Base-by-base conservation (phyloP, 1,140 invertebrate species). In the Calosoma granatense region DNA sequence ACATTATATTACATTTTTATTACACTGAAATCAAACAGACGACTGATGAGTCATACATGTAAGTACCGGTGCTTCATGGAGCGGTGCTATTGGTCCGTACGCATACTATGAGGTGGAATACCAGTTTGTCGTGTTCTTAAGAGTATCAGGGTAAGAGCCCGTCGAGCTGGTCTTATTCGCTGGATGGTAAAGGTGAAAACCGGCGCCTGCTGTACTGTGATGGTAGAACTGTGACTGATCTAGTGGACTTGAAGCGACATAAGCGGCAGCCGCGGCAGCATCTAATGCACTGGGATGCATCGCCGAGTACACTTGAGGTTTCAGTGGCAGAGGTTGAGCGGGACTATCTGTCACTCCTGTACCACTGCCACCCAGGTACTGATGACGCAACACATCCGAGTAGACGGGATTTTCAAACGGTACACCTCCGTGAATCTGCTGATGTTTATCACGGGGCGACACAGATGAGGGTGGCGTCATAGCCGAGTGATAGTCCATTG, bases 401-500 rank as follows among this genome's bases (percentile, higher is more conserved):
- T 70, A 79, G 63, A 70, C 76, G 64, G 56, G 73, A 67, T 58
- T 63, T 59, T 62, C 73, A 65, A 66, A 76, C 17, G 67, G 55
- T 0, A 70, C 67, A 19, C 61, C 63, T 22, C 61, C 63, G 70
- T 75, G 76, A 6, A 74, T 71, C 59, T 81, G 81, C 62, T 82
- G 82, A 68, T 86, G 84, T 69, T 90, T 93, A 65, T 94, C 92
- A 51, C 91, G 78, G 0, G 94, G 94, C 6, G 93, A 96, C 0
- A 96, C 92, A 1, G 92, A 95, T 0, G 91, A 92, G 11, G 94
- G 93, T 47, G 93, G 94, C 0, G 93, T 96, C 88, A 96, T 95
- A 14, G 92, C 91, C 21, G 91, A 90, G 66, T 91, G 87, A 65
- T 90, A 90, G 65, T 91, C 88, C 17, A 87, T 80, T 1, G 80